These are phyloP conservation scores for Apotomis capreana DNA, from an alignment of 2,888 invertebrate genomes.

Conservation along the genomic window DNA sequence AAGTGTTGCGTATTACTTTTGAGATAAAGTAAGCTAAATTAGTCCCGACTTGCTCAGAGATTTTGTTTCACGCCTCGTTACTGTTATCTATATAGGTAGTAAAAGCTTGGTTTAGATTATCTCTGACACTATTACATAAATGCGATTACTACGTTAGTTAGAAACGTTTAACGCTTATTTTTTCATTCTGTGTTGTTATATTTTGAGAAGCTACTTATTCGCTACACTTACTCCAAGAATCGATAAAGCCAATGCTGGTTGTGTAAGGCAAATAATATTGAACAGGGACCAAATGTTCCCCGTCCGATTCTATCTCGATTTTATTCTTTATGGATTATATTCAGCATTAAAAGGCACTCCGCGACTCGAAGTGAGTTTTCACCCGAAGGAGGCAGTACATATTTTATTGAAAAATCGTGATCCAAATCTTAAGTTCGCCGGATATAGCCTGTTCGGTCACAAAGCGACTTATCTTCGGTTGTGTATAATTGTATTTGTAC, in stretches of 20 bases:
- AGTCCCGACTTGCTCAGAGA: no score
- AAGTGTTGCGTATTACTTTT: no score
- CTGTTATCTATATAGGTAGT: no score
- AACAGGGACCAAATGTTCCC: background rate
- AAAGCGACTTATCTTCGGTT: constrained; percentile 24
- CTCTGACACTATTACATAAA: no score
- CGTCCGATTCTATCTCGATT: constrained; percentile 7
- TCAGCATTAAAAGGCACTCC: constrained; percentile 27
- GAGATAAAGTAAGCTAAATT: no score
- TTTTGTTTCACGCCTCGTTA: no score
- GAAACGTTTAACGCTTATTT: no score
- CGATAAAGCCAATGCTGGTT: background rate
- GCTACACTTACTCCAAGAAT: background rate
- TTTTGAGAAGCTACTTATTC: background rate
- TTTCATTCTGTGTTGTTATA: no score
- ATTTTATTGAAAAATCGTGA: constrained; percentile 36
- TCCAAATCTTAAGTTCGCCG: constrained; percentile 23
- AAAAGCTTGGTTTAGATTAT: no score
- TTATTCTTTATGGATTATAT: constrained; percentile 30
- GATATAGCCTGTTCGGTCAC: constrained; percentile 15
- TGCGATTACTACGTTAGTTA: no score
- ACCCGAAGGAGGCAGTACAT: constrained; percentile 21
- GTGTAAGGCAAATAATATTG: background rate
- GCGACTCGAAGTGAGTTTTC: constrained; percentile 26
- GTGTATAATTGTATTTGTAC: constrained; percentile 25